These are phyloP conservation scores for Hydractinia echinata DNA, from an alignment of 30 jellyfish, hydroid and myxozoan species.

Conservation along the genomic window DNA sequence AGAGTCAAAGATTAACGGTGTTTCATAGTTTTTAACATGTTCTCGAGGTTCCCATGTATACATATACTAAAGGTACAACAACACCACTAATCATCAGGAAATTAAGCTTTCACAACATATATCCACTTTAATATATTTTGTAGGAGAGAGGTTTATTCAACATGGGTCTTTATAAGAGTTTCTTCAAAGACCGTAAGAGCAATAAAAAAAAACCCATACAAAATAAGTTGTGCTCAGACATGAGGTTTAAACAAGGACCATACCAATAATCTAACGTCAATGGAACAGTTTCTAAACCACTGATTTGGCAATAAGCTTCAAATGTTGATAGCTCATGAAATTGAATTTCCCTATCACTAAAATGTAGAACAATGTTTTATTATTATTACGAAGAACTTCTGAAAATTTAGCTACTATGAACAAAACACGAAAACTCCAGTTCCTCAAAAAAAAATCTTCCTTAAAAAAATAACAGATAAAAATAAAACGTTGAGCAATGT, in stretches of 20 bases:
- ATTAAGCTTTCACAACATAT: too few species aligned
- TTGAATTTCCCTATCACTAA: conserved; percentile 88
- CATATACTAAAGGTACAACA: too few species aligned
- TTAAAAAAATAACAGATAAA: background rate
- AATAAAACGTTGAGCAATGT: background rate
- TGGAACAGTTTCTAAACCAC: conserved; percentile 85
- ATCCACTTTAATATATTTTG: too few species aligned
- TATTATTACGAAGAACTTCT: background rate
- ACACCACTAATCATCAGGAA: too few species aligned
- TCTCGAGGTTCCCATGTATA: too few species aligned
- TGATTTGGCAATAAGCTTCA: conserved; percentile 79
- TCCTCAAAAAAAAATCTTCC: background rate
- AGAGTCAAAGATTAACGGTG: too few species aligned
- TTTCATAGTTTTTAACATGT: too few species aligned
- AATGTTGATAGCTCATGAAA: conserved; percentile 92
- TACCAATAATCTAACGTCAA: conserved; percentile 72
- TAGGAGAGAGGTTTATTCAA: too few species aligned
- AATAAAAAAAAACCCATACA: too few species aligned
- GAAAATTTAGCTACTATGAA: background rate
- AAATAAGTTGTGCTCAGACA: background rate
- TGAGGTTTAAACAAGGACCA: background rate
- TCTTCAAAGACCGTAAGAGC: too few species aligned
- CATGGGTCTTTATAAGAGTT: too few species aligned
- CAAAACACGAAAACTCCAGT: too few species aligned
- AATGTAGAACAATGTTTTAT: background rate